Conservation (phyloP, 2,113 vertebrate species). For the Hiodon tergisus region DNA sequence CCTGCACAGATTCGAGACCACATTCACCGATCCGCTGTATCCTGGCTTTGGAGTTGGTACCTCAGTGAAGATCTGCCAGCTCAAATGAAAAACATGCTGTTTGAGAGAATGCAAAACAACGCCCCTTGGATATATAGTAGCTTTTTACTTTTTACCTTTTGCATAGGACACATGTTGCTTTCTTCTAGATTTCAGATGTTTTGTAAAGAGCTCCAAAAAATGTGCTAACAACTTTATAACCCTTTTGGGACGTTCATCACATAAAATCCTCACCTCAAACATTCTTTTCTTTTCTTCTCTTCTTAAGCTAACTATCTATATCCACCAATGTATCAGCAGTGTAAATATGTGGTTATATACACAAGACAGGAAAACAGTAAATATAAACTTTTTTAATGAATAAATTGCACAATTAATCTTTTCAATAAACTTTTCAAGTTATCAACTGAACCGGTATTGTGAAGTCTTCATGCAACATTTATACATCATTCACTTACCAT, state of each 20-base stretch:
- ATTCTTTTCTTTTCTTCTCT: not conserved
- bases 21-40: conserved; percentile 70
- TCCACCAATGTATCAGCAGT: not conserved
- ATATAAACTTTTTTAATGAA: not conserved
- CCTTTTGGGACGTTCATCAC: too few relatives aligned
- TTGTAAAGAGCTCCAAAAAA: not conserved
- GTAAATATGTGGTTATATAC: conserved; percentile 1
- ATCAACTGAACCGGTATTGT: not conserved
- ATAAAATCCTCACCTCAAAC: too few relatives aligned
- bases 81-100: conserved; percentile 51
- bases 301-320: not conserved
- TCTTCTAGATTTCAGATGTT: not conserved
- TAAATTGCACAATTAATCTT: not conserved
- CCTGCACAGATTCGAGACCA: conserved; percentile 75
- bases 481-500: not conserved
- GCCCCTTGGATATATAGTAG: not conserved
- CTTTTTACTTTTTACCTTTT: not conserved
- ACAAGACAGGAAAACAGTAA: not conserved
- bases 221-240: not conserved
- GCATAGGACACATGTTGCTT: not conserved
- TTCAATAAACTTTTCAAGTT: conserved; percentile 6
- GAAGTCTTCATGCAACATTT: not conserved
- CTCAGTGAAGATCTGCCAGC: conserved; percentile 67
- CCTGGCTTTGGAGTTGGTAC: conserved; percentile 85
- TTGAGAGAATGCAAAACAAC: not conserved